Percentiles rank a stretch among this genome's conserved stretches.
These are phyloP conservation scores for Rhopilema esculentum DNA, from an alignment of 30 jellyfish, hydroid and myxozoan species.

Conservation along the genomic window DNA sequence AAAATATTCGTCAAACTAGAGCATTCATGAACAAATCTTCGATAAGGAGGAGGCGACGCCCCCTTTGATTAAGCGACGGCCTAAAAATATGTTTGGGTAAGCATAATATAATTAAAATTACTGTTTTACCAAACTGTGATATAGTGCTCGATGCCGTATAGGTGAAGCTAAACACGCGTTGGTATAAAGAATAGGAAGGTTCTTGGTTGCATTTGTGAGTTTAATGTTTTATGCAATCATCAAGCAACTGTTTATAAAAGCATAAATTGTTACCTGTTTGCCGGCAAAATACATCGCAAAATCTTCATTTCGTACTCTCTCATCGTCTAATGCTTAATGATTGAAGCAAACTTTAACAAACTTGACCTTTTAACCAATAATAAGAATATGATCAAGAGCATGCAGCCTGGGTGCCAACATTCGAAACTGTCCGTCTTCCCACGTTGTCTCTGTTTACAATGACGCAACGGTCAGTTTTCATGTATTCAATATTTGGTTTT, in stretches of 20 bases:
- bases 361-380: no score
- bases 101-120: no score
- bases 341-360: background rate
- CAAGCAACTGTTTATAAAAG: background rate
- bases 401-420: no score
- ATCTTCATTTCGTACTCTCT: constrained; percentile 30
- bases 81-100: no score
- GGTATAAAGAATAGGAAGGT: no score
- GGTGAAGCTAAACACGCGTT: no score
- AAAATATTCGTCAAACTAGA: no score
- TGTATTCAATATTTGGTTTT: background rate
- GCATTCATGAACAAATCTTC: background rate
- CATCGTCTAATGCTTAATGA: background rate
- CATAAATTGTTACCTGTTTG: constrained; percentile 18
- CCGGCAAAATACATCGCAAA: constrained; percentile 32
- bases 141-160: no score
- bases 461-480: background rate
- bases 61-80: background rate
- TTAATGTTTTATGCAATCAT: no score
- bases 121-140: no score
- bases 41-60: background rate
- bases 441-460: background rate
- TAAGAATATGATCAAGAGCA: no score
- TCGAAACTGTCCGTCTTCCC: background rate
- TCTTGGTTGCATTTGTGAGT: no score